Percentiles rank a stretch among this genome's conserved stretches.
Evolutionary conservation across 2,113 vertebrate genomes (phyloP).

Genomic region (Zeus faber): DNA sequence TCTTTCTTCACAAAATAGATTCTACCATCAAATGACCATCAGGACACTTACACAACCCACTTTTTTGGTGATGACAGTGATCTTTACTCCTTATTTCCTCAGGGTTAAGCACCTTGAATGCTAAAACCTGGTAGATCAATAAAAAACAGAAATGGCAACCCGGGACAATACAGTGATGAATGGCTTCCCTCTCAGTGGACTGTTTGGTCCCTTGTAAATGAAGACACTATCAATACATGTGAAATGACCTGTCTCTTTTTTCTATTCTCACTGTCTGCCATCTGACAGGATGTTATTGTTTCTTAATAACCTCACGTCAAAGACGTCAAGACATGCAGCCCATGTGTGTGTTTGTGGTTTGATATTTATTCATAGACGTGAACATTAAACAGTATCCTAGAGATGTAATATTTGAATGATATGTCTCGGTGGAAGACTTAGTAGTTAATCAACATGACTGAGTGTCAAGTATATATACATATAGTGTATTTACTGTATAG

Average conservation of each 20-base stretch:
- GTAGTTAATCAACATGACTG: neutral
- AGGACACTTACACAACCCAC: neutral
- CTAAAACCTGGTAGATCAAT: neutral
- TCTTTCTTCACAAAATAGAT: neutral
- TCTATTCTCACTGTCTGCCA: neutral
- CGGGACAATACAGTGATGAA: neutral
- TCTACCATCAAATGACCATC: neutral
- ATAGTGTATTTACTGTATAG: neutral
- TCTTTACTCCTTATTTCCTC: neutral
- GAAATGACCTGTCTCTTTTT: neutral
- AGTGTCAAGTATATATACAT: neutral
- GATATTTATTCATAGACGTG: neutral
- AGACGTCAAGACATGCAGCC: too few species aligned
- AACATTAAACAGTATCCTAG: neutral
- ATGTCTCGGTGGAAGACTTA: neutral
- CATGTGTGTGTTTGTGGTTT: neutral
- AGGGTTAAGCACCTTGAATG: neutral
- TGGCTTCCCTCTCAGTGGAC: neutral
- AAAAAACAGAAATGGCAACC: neutral
- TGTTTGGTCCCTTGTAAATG: neutral
- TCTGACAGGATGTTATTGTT: constrained; percentile 1
- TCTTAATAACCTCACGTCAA: too few species aligned
- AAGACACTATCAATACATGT: neutral
- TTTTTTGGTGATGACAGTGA: neutral
- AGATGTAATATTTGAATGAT: neutral